phyloP scores from a whole-genome alignment of 2,797 vertebrate species.

The Ctenopoma kingsleyae region DNA sequence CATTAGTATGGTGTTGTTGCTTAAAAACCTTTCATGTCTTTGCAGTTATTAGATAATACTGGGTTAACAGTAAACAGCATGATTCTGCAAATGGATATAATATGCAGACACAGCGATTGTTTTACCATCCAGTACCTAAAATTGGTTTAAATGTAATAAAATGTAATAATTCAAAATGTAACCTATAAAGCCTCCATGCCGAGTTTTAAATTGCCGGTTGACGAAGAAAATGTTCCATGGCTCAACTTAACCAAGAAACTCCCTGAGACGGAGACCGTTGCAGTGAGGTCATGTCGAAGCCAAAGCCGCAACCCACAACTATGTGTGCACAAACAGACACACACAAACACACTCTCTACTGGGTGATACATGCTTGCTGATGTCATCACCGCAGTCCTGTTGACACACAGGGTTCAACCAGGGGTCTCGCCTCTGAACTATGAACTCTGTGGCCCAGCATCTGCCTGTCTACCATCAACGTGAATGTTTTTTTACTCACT shows the following conservation, averaged over 20 bases:
- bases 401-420: slow-evolving; percentile 70
- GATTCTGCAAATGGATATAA: slow-evolving; percentile 77
- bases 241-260: slow-evolving; percentile 75
- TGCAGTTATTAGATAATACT: slow-evolving; percentile 83
- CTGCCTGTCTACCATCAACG: slow-evolving; percentile 38
- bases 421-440: slow-evolving; percentile 71
- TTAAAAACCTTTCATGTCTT: slow-evolving; percentile 82
- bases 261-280: slow-evolving; percentile 68
- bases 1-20: slow-evolving; percentile 82
- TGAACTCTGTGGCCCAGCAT: slow-evolving; percentile 65
- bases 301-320: slow-evolving; percentile 79
- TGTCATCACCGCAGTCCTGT: slow-evolving; percentile 74
- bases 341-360: slow-evolving; percentile 66
- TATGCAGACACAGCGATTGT: slow-evolving; percentile 75
- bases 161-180: slow-evolving; percentile 71
- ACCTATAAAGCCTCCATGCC: slow-evolving; percentile 72
- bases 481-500: neutral
- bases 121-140: slow-evolving; percentile 70
- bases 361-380: slow-evolving; percentile 77
- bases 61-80: slow-evolving; percentile 81
- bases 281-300: slow-evolving; percentile 75
- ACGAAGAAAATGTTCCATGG: slow-evolving; percentile 78
- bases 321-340: slow-evolving; percentile 70
- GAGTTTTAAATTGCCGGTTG: slow-evolving; percentile 75
- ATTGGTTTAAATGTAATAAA: slow-evolving; percentile 74